Percentiles rank a stretch among this genome's conserved stretches.
Conservation (phyloP, 2,888 invertebrate genomes). For the Drosophila niveifrons region DNA sequence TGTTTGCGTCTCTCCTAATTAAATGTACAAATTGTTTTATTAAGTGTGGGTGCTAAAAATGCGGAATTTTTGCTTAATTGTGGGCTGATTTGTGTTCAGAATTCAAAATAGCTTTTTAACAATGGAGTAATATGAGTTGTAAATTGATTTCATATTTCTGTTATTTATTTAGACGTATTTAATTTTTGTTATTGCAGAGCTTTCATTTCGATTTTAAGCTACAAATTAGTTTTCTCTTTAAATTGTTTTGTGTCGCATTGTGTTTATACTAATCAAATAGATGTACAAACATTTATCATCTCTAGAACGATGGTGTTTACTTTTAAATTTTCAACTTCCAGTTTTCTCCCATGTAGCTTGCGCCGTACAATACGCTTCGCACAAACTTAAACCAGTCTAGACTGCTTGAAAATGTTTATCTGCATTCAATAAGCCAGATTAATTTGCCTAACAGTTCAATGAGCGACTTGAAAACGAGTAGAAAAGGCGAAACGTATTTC, state of each 20-base stretch:
- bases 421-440: conserved; percentile 15
- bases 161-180: neutral
- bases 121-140: neutral
- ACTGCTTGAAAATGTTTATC: conserved; percentile 33
- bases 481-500: conserved; percentile 3
- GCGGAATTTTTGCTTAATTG: conserved; percentile 33
- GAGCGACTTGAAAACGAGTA: conserved; percentile 48
- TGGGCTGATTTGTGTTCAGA: conserved; percentile 1
- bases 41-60: conserved; percentile 29
- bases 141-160: conserved; percentile 5
- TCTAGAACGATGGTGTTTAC: neutral
- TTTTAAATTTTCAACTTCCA: neutral
- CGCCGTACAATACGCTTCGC: neutral
- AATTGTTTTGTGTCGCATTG: neutral
- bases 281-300: neutral
- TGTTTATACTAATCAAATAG: too few species aligned
- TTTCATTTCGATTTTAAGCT: neutral
- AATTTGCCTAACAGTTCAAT: conserved; percentile 40
- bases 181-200: neutral
- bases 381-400: conserved; percentile 41
- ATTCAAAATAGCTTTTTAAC: conserved; percentile 4
- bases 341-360: neutral
- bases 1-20: conserved; percentile 32
- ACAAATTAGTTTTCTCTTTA: neutral
- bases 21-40: conserved; percentile 32